Evolutionary conservation across 2,797 vertebrate genomes (phyloP).

Genomic region (Euphonia xanthogaster): DNA sequence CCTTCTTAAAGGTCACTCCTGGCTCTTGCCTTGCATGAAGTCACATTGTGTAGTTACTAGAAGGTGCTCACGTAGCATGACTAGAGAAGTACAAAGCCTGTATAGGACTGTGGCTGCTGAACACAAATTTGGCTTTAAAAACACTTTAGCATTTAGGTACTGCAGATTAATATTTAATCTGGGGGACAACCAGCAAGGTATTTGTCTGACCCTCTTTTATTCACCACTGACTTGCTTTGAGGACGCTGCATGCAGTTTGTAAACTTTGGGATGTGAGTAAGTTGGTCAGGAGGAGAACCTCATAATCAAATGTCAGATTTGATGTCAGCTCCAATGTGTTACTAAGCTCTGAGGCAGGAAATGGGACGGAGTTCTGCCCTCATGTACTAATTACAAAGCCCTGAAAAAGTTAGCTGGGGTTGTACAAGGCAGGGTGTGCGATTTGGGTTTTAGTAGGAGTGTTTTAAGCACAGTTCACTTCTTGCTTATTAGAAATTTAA

Average conservation of each 20-base stretch:
- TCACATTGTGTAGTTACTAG: background rate
- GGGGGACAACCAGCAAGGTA: background rate
- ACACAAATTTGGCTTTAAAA: background rate
- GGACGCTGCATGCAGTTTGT: background rate
- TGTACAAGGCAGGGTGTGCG: background rate
- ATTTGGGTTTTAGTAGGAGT: background rate
- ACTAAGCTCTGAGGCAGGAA: background rate
- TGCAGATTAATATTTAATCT: background rate
- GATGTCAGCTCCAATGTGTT: fast-evolving
- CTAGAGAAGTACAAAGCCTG: background rate
- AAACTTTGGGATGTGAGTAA: background rate
- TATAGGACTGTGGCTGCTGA: background rate
- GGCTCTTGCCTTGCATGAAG: background rate
- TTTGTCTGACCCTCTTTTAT: background rate
- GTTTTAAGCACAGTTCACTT: background rate
- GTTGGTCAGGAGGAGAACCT: background rate
- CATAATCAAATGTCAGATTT: background rate
- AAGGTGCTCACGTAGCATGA: background rate
- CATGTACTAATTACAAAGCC: fast-evolving
- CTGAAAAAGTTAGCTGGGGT: background rate
- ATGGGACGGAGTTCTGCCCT: background rate
- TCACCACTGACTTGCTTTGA: background rate
- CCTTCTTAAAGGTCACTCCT: background rate
- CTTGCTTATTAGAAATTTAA: background rate
- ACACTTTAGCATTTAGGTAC: background rate